Evolutionary conservation across 2,888 invertebrate genomes (phyloP), one percentile per base, ranked within the genome.

Genomic region (Steinernema carpocapsae): DNA sequence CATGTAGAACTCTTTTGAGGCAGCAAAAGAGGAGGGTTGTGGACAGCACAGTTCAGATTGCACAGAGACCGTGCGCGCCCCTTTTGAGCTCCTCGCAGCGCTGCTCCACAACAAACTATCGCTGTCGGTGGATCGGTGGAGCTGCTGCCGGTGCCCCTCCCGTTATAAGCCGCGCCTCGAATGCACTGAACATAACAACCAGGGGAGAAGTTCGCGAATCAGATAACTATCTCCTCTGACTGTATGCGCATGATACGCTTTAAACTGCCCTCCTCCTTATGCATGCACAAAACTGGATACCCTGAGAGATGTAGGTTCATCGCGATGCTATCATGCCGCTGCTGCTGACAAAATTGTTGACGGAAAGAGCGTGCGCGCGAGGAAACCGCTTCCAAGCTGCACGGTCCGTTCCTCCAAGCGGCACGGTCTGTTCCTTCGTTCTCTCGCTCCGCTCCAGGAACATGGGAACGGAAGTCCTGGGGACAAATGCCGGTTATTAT

Each of bases 261-360:
- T 64, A 29, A 29, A 64, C 37, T 64, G 12, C 64, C 64, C 64
- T 32, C 37, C 48, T n/a, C n/a, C n/a, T n/a, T n/a, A n/a, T n/a
- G 29, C 64, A 37, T 3, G 37, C 37, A 10, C 37, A 64, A 64
- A 64, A 64, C 64, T 26, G 64, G 64, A 64, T 32, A 64, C 64
- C 64, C 64, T 64, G 29, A 64, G 32, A 26, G 26, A 17, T 64
- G 26, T 29, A 64, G 64, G 64, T 64, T 64, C 64, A 64, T 37
- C 29, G 12, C 19, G 64, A 64, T 64, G 64, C 64, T 64, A 64
- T 64, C 64, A 32, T 37, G 10, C 12, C 10, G 37, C 29, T 6
- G 29, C 64, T 29, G 48, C 3, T 14, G 48, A 2, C 6, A 48
- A 37, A 37, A 48, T 48, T 48, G 48, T 48, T 48, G 48, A 48